A percentile compares a stretch with the other conserved stretches of the same genome.
Conservation (phyloP, 2,797 vertebrate species). For the Emydoidea blandingii region DNA sequence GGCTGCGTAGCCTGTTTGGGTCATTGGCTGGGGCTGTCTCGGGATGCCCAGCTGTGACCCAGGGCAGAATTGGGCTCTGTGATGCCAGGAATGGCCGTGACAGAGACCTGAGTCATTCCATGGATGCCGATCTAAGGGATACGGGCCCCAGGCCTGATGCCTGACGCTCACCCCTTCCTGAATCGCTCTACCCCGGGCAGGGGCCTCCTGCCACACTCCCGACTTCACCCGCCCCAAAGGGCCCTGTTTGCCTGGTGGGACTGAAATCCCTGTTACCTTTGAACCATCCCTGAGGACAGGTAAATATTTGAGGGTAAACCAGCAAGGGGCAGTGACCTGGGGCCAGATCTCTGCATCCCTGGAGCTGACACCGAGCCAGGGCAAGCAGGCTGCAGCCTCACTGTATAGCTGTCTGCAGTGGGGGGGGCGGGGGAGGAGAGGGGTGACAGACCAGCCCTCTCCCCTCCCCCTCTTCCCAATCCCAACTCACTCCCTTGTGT, state of each 20-base stretch:
- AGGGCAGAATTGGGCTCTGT: no score
- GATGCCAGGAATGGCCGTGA: no score
- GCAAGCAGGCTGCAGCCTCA: background rate
- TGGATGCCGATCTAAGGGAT: no score
- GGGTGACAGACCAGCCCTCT: no score
- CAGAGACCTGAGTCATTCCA: no score
- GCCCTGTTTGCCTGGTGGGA: background rate
- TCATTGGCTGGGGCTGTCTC: no score
- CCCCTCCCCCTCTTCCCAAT: no score
- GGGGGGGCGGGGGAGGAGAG: background rate
- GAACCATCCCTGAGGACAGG: background rate
- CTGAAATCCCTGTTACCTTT: background rate
- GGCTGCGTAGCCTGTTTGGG: no score
- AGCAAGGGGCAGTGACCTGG: background rate
- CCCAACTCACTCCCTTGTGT: no score
- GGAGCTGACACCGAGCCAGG: background rate
- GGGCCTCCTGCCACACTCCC: background rate
- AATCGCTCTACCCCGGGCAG: rapidly evolving
- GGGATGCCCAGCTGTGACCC: no score
- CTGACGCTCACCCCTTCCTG: background rate
- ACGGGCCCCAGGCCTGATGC: no score
- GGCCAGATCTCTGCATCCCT: background rate
- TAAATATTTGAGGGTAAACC: background rate
- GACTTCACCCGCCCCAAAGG: background rate
- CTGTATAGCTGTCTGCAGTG: background rate